phyloP scores from a whole-genome alignment of 2,888 invertebrate species.

The Drosophila eohydei region DNA sequence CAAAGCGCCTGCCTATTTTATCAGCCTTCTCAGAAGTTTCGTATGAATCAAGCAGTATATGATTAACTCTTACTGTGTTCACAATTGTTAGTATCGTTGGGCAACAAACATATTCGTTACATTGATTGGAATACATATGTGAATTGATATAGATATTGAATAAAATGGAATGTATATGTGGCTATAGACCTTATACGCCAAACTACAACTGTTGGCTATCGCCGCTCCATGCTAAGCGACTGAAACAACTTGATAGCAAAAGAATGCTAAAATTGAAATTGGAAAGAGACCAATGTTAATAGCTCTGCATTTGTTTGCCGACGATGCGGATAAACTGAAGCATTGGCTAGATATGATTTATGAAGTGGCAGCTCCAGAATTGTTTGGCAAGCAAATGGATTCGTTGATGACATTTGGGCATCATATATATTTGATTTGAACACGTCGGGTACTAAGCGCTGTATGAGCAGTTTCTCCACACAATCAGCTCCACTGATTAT shows the following conservation, averaged over 20 bases:
- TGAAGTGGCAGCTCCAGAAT: conserved; percentile 28
- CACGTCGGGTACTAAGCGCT: conserved; percentile 1
- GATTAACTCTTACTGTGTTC: neutral
- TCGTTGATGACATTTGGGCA: conserved; percentile 40
- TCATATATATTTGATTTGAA: conserved; percentile 28
- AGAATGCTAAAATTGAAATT: neutral
- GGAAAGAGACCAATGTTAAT: conserved; percentile 31
- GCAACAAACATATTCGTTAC: neutral
- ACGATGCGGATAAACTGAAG: conserved; percentile 12
- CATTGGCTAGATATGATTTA: conserved; percentile 40
- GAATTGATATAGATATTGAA: neutral
- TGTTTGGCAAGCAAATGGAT: conserved; percentile 6
- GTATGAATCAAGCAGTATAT: conserved; percentile 6
- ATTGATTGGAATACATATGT: neutral
- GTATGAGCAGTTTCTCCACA: conserved; percentile 13
- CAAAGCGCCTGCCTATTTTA: neutral
- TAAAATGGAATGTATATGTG: conserved; percentile 3
- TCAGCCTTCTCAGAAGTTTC: neutral
- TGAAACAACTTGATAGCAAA: conserved; percentile 4
- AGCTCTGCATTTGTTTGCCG: conserved; percentile 43
- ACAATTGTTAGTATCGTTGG: neutral
- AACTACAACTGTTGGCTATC: conserved; percentile 19
- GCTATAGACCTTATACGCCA: neutral
- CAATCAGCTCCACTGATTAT: conserved; percentile 38
- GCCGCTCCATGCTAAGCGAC: conserved; percentile 7